phyloP scores from a whole-genome alignment of 2,797 vertebrate species.

The Lepilemur ruficaudatus region DNA sequence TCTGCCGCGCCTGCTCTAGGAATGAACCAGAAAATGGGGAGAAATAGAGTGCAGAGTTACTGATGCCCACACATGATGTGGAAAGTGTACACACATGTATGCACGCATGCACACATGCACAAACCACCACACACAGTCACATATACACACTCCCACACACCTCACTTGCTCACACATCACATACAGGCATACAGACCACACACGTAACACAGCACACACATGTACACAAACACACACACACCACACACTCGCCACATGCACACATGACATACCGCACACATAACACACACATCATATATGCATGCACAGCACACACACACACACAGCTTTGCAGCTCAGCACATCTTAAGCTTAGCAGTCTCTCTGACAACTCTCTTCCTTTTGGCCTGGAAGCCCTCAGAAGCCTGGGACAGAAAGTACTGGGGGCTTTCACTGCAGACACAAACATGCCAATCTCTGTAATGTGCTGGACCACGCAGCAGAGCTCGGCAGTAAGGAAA shows the following conservation, averaged over 20 bases:
- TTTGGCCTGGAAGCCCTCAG: not conserved
- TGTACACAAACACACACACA: no score
- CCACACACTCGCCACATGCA: no score
- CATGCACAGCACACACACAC: not conserved
- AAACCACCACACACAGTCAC: not conserved
- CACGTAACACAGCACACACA: not conserved
- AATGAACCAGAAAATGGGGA: not conserved
- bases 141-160: accelerated
- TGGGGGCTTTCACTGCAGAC: not conserved
- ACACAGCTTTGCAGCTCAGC: not conserved
- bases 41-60: not conserved
- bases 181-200: not conserved
- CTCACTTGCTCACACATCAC: accelerated
- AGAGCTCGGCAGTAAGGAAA: not conserved
- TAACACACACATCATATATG: not conserved
- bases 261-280: not conserved
- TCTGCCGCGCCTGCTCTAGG: not conserved
- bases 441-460: not conserved
- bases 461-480: not conserved
- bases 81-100: not conserved
- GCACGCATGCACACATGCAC: not conserved
- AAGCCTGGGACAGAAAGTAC: not conserved
- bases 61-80: not conserved
- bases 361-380: not conserved
- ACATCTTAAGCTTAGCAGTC: not conserved